A percentile compares a stretch with the other conserved stretches of the same genome.
Conservation (phyloP, 2,888 invertebrate species). For the Parnassius apollo region DNA sequence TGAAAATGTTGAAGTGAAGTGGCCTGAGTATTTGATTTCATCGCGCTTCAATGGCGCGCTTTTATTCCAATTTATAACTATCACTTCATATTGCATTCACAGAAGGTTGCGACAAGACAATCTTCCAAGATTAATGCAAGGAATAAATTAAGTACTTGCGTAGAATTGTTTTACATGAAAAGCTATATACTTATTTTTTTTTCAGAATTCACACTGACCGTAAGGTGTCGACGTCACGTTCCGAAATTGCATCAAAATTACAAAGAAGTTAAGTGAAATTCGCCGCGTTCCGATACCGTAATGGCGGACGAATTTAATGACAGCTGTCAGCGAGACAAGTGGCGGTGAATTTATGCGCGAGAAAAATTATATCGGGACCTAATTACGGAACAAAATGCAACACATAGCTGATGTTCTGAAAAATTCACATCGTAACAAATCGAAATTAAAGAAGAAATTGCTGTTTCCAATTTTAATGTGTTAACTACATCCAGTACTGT, state of each 20-base stretch:
- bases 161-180: no score
- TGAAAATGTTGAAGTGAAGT: no score
- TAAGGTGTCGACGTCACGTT: slow-evolving; percentile 72
- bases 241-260: slow-evolving; percentile 73
- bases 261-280: slow-evolving; percentile 72
- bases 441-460: neutral
- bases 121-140: no score
- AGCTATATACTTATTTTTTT: slow-evolving; percentile 17
- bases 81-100: no score
- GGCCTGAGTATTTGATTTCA: no score
- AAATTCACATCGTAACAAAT: neutral
- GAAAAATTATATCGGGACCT: slow-evolving; percentile 40
- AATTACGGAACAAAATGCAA: slow-evolving; percentile 30
- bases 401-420: slow-evolving; percentile 3
- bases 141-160: no score
- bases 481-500: neutral
- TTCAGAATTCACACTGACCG: slow-evolving; percentile 40
- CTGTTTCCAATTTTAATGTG: slow-evolving; percentile 1
- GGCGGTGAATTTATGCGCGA: slow-evolving; percentile 31
- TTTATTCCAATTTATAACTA: no score
- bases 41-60: no score
- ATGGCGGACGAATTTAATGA: slow-evolving; percentile 38
- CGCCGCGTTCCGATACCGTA: slow-evolving; percentile 40
- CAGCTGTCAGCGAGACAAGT: slow-evolving; percentile 37
- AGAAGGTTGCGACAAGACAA: no score